Conservation (phyloP, 2,888 invertebrate genomes). For the Venustoraphidia nigricollis region DNA sequence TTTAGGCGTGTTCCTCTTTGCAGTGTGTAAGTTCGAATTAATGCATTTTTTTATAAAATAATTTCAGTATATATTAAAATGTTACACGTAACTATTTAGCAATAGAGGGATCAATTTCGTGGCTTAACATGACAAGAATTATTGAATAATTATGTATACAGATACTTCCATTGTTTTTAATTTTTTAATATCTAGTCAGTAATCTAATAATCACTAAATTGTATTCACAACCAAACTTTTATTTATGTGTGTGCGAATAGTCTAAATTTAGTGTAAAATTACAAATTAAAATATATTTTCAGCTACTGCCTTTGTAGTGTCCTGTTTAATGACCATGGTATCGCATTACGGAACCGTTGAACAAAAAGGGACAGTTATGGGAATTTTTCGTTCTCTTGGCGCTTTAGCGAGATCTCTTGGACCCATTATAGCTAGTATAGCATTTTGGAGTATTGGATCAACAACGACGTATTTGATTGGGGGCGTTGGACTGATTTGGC, state of each 20-base stretch:
- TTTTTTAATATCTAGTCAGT: background rate
- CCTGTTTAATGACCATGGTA: constrained; percentile 87
- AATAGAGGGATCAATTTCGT: no score
- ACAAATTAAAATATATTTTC: constrained; percentile 15
- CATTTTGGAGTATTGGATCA: constrained; percentile 86
- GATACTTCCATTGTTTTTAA: no score
- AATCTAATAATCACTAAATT: no score
- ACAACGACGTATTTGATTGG: constrained; percentile 68
- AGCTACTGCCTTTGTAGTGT: constrained; percentile 88
- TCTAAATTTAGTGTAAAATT: background rate
- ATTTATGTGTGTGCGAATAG: no score
- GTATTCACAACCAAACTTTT: no score
- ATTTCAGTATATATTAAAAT: no score
- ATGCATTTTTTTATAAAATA: no score
- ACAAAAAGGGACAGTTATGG: constrained; percentile 86
- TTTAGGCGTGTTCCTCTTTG: constrained; percentile 71
- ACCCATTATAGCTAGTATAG: constrained; percentile 74
- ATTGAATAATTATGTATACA: no score
- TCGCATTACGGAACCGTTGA: constrained; percentile 64
- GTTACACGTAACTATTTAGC: no score
- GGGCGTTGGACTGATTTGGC: constrained; percentile 57
- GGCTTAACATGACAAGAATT: no score
- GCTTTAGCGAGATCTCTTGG: constrained; percentile 87
- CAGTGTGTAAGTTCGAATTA: constrained; percentile 58
- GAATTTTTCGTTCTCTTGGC: constrained; percentile 87